Evolutionary conservation across 2,888 invertebrate genomes (phyloP).

Genomic region (Myopa testacea): DNA sequence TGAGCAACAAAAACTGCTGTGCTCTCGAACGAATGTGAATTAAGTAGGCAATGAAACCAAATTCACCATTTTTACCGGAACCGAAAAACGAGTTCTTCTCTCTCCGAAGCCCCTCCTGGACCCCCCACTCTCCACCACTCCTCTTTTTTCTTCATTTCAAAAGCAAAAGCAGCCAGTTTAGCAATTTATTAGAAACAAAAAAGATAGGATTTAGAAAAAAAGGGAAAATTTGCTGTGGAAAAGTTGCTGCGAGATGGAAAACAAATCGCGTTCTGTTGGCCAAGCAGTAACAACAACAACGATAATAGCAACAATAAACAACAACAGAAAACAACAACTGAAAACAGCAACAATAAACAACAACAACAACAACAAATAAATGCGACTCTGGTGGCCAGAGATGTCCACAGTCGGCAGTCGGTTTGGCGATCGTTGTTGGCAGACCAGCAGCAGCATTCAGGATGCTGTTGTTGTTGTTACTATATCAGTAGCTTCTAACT

Average conservation of each 20-base stretch:
- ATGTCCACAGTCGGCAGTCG: slow-evolving; percentile 23
- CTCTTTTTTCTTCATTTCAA: background rate
- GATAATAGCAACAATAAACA: no score
- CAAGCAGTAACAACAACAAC: background rate
- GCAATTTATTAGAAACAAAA: background rate
- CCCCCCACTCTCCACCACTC: background rate
- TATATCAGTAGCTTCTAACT: background rate
- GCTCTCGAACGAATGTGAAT: background rate
- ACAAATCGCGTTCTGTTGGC: slow-evolving; percentile 12
- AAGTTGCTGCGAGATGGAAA: background rate
- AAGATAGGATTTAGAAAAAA: background rate
- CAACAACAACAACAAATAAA: slow-evolving; percentile 12
- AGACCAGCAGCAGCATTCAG: background rate
- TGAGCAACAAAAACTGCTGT: background rate
- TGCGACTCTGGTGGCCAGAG: slow-evolving; percentile 26
- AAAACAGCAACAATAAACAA: background rate
- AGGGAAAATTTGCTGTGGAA: background rate
- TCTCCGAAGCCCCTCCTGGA: background rate
- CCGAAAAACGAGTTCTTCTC: background rate
- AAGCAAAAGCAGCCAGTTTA: background rate
- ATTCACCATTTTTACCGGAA: slow-evolving; percentile 17
- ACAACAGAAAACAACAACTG: background rate
- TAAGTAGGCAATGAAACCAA: slow-evolving; percentile 1
- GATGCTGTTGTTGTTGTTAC: background rate
- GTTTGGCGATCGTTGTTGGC: slow-evolving; percentile 2